Conservation (phyloP, 37 sponge, comb jelly and placozoan genomes). For the Tethya wilhelma region DNA sequence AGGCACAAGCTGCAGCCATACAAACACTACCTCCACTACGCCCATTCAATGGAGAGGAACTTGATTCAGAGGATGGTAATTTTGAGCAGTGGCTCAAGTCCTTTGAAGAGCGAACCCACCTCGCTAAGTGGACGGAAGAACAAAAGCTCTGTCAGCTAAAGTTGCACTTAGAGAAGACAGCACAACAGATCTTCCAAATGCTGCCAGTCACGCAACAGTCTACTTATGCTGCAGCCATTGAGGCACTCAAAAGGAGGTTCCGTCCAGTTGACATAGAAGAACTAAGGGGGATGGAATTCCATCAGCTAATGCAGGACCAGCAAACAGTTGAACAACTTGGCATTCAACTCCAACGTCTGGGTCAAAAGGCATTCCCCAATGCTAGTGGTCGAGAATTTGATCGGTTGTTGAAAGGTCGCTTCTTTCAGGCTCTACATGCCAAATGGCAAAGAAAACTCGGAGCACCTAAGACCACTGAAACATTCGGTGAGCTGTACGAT, state of each 20-base stretch:
- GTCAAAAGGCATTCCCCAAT: conserved; percentile 14
- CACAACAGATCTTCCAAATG: conserved; percentile 15
- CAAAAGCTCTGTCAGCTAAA: conserved; percentile 41
- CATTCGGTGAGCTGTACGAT: background rate
- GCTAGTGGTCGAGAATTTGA: conserved; percentile 3
- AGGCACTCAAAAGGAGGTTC: background rate
- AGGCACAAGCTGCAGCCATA: background rate
- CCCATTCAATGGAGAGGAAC: conserved; percentile 18
- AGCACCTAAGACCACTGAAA: background rate
- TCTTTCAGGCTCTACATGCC: background rate
- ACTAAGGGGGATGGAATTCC: background rate
- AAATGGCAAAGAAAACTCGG: conserved; percentile 11
- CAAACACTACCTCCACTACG: conserved; percentile 24
- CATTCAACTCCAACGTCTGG: background rate
- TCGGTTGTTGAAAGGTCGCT: conserved; percentile 13
- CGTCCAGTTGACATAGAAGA: background rate
- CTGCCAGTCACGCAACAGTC: background rate
- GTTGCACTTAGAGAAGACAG: background rate
- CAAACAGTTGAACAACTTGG: background rate
- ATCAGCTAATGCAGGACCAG: background rate
- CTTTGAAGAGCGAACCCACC: conserved; percentile 32
- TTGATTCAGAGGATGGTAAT: conserved; percentile 19
- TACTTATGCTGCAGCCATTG: background rate
- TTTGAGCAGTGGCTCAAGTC: conserved; percentile 38
- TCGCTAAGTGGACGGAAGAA: conserved; percentile 17